Base-by-base conservation (phyloP, 92 coral and sea anemone genomes). In the Desmophyllum pertusum region DNA sequence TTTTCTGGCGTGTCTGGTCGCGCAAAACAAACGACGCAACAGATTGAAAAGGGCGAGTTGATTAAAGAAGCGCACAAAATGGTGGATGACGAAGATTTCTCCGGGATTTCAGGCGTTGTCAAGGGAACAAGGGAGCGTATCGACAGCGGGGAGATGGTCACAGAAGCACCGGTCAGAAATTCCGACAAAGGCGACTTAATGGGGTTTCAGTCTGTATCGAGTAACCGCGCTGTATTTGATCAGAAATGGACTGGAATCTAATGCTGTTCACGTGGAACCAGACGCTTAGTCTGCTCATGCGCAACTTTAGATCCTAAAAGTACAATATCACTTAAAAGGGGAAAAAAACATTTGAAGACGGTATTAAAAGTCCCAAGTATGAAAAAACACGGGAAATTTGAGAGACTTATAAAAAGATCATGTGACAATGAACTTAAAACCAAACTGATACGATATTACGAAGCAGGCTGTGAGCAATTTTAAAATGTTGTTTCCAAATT, bases 11-110 rank as follows among this genome's bases (percentile, higher is more conserved):
- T 89, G 5, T 81, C 86, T 40, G 92, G 88, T 3, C 75, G 90
- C 2, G 91, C 97, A 15, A 88, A 88, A 59, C 89, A 84, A 61
- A 85, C 88, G 62, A 91, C 88, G 62, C 81, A 70, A 78, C 78
- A 81, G 37, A 89, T 93, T 31, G 97, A 93, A 77, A 89, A 86
- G 36, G 97, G 97, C 10, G 85, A 81, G 67, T 41, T 85, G 23
- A 81, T 64, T 29, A 88, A 89, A 61, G 89, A 88, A 41, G 86
- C 90, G 19, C 87, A 50, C 40, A 89, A 87, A 50, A 85, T 91
- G 73, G 85, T 90, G 39, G 89, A 90, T 10, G 86, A 81, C 40
- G 95, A 92, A 73, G 95, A 92, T 40, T 87, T 89, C 77, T 67
- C 93, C 0, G 83, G 87, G 11, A 45, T 72, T 39, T 82, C 86